A percentile compares a stretch with the other conserved stretches of the same genome.
Evolutionary conservation across 64 coral and sea anemone species (phyloP).

Genomic region (Montipora cactus): DNA sequence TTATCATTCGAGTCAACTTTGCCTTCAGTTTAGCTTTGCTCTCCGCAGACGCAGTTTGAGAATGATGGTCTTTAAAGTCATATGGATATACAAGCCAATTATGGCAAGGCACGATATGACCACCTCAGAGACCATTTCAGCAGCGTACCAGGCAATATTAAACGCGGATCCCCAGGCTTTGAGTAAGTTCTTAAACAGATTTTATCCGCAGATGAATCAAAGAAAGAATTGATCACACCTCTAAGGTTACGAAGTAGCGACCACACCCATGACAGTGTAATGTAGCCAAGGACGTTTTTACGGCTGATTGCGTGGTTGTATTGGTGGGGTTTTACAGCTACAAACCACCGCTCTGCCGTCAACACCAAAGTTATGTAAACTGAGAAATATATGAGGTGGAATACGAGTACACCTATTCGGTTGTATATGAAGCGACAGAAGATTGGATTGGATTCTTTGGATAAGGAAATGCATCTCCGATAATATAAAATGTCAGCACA

Average conservation of each 20-base stretch:
- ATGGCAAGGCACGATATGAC: background rate
- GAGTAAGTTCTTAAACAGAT: no score
- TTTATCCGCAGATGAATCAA: background rate
- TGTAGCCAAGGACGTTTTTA: background rate
- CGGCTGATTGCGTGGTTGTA: background rate
- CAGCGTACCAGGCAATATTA: background rate
- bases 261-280: background rate
- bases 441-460: background rate
- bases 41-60: no score
- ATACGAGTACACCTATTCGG: constrained; percentile 9
- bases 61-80: no score
- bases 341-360: constrained; percentile 63
- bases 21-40: background rate
- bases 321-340: background rate
- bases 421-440: constrained; percentile 42
- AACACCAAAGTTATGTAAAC: constrained; percentile 37
- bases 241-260: background rate
- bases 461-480: background rate
- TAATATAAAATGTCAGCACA: constrained; percentile 21
- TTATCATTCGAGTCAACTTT: constrained; percentile 41
- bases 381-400: constrained; percentile 27
- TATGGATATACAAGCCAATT: no score
- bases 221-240: background rate
- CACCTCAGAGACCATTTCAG: background rate
- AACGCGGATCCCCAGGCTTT: background rate